These are phyloP conservation scores for Odontesthes bonariensis DNA, from an alignment of 2,113 vertebrate genomes.

Conservation along the genomic window DNA sequence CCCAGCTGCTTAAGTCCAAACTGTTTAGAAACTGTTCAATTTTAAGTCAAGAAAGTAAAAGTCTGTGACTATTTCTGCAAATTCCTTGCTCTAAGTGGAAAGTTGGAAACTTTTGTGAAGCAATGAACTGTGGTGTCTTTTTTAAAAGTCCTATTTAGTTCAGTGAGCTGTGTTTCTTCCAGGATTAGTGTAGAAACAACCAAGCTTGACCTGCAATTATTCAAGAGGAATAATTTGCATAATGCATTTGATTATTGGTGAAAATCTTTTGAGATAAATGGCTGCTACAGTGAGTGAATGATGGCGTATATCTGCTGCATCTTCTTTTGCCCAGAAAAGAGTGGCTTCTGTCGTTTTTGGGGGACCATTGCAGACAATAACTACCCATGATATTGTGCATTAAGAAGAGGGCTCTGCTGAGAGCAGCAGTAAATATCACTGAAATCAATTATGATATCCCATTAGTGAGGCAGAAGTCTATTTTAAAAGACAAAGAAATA, in stretches of 20 bases:
- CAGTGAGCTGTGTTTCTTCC: background rate
- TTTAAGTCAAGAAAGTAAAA: background rate
- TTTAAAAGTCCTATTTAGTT: background rate
- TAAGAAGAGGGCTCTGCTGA: too few relatives aligned
- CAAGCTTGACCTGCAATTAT: too few relatives aligned
- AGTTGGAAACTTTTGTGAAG: background rate
- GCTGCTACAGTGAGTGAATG: too few relatives aligned
- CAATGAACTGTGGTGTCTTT: background rate
- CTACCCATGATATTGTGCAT: too few relatives aligned
- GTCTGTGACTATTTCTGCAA: background rate
- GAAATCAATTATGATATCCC: too few relatives aligned
- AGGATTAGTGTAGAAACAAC: background rate
- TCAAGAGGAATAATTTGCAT: too few relatives aligned
- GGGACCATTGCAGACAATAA: too few relatives aligned
- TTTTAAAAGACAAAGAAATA: too few relatives aligned
- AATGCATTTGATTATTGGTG: too few relatives aligned
- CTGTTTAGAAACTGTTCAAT: background rate
- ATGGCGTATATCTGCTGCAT: background rate
- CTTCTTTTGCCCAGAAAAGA: background rate
- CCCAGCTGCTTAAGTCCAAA: constrained; percentile 1
- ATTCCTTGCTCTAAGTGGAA: background rate
- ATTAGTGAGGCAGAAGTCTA: too few relatives aligned
- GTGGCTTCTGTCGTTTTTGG: too few relatives aligned
- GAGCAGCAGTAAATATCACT: too few relatives aligned
- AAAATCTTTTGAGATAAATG: background rate